Base-by-base conservation (phyloP, 2,888 invertebrate species). In the Eumerus sabulonum region DNA sequence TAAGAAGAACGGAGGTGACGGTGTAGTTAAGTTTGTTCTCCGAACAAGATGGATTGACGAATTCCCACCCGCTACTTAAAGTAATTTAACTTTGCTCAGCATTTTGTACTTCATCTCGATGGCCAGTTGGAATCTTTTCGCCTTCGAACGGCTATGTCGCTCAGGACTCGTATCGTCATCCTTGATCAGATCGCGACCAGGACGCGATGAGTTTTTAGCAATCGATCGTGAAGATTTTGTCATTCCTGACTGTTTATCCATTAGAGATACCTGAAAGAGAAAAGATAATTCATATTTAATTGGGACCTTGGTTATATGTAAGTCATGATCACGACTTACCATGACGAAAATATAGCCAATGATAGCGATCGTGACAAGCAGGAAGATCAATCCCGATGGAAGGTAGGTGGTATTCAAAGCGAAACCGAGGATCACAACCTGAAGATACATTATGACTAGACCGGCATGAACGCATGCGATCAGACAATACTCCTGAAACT, bases 321-420 rank as follows among this genome's bases (percentile, higher is more conserved):
- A n/a, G n/a, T 7, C 18, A 12, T 27, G 2, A 7, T 27, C 7
- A 7, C 7, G 7, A 27, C 45, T 74, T 48, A 81, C 81, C 51
- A 66, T 74, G 19, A 71, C 36, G 16, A 81, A 68, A 76, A 81
- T 64, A 53, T 76, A 81, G 76, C 81, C 81, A 57, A 81, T 76
- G 35, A 71, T 62, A 9, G 17, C 66, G 19, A 76, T 16, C 4
- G 62, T 66, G n/a, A 36, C 47, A 1, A 81, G 27, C 81, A 81
- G 7, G 38, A 81, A 76, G 36, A 81, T 53, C 56, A 81, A 16
- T 48, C 81, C 81, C 36, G 36, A 14, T 42, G 81, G 81, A 47
- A 81, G 42, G 35, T 47, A 4, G 11, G 71, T 67, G 1, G 81
- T 71, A 36, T 81, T 81, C 5, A 81, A 13, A 5, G 81, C 81